Base-by-base conservation (phyloP, 2,797 vertebrate genomes). In the Carapus acus region DNA sequence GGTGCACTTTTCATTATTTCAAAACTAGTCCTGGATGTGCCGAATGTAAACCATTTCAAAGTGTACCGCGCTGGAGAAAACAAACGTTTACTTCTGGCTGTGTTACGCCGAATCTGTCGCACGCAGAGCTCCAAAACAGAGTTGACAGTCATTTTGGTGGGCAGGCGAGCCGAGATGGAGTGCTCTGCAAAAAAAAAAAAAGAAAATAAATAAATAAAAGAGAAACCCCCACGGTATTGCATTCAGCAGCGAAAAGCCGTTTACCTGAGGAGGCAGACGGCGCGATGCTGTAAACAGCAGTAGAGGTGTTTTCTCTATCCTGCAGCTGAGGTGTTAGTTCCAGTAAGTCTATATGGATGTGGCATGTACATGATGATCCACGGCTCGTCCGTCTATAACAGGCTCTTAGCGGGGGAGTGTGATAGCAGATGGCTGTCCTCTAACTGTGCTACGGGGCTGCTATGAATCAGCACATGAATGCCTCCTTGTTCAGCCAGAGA, bases 401-500 rank as follows among this genome's bases (percentile, higher is more conserved):
- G 75, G 61, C 73, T 83, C 79, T 79, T 74, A 73, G 79, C 54
- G 47, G 73, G 76, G 74, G 75, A 78, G 74, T 81, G 79, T 65
- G 73, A 84, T 69, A 74, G 79, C 84, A 86, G 84, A 85, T 85
- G 85, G 82, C 69, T 44, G 62, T 79, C 66, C 49, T 74, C 70
- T 64, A 65, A 62, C 65, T 17, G 60, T 57, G 63, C 74, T 73
- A 62, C 63, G 63, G 71, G n/a, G 64, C 84, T 78, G 71, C 11
- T 72, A 79, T 83, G 82, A 87, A 83, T 84, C 82, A 66, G 62
- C 33, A 58, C 68, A 87, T 87, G 85, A 90, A 88, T 87, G 76
- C 75, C 69, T 80, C 82, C 80, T 88, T 90, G 87, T 90, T 86
- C 82, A 69, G 53, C 41, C 48, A 36, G 29, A 36, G 29, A 74